Evolutionary conservation across 2,113 vertebrate species (phyloP).

Genomic region (Myanophis thanlyinensis): DNA sequence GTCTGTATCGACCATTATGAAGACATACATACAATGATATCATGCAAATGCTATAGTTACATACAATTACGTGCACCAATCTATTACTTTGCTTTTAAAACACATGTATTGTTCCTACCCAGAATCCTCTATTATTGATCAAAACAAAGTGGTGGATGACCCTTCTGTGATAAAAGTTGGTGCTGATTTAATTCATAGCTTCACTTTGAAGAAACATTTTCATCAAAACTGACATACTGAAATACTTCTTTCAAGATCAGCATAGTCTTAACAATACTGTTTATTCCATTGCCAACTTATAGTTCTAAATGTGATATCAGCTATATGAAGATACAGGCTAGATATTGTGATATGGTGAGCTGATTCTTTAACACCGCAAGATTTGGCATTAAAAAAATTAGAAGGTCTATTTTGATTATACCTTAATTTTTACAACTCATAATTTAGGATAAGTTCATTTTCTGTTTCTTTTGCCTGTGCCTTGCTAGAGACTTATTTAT

Average conservation of each 20-base stretch:
- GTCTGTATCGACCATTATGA: neutral
- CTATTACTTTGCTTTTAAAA: neutral
- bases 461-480: constrained; percentile 22
- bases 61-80: neutral
- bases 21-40: neutral
- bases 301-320: neutral
- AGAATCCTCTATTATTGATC: neutral
- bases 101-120: neutral
- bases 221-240: neutral
- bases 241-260: neutral
- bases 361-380: neutral
- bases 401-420: constrained; percentile 52
- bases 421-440: constrained; percentile 53
- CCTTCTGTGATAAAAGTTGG: neutral
- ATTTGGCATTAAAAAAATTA: constrained; percentile 37
- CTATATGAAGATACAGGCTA: neutral
- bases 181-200: neutral
- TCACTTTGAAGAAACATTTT: neutral
- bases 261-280: neutral
- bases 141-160: neutral
- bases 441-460: constrained; percentile 43
- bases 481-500: constrained; percentile 52
- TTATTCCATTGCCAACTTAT: neutral
- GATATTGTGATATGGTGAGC: neutral
- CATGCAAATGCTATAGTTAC: neutral